Conservation (phyloP, 2,888 invertebrate species). For the Agrochola macilenta region DNA sequence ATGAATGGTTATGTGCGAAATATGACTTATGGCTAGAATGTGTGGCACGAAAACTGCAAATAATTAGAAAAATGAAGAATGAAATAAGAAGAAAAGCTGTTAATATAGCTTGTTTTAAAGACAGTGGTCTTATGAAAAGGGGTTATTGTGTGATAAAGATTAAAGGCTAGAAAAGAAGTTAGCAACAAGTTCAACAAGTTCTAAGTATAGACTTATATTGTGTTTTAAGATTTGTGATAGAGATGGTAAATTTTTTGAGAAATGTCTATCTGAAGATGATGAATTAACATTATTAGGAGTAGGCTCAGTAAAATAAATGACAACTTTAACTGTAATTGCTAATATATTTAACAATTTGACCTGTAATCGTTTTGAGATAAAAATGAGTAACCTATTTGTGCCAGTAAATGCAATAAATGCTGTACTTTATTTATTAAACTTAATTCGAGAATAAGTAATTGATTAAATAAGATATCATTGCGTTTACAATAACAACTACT, state of each 20-base stretch:
- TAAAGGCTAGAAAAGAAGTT: too few species aligned
- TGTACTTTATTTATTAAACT: not conserved
- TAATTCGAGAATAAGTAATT: not conserved
- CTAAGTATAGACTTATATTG: too few species aligned
- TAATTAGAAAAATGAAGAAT: not conserved
- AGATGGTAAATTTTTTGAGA: too few species aligned
- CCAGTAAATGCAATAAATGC: not conserved
- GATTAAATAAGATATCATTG: not conserved
- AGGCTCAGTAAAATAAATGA: not conserved
- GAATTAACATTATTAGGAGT: too few species aligned
- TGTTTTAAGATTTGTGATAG: too few species aligned
- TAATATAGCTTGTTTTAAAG: not conserved
- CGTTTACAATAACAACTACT: not conserved
- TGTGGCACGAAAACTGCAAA: too few species aligned
- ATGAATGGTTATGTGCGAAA: too few species aligned
- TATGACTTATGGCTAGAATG: too few species aligned
- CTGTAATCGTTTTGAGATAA: not conserved
- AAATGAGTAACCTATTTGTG: constrained; percentile 31
- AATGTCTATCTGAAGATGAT: not conserved
- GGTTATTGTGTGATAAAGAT: not conserved
- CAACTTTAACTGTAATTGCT: not conserved
- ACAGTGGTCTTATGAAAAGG: too few species aligned
- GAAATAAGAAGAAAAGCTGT: not conserved
- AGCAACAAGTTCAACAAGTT: not conserved
- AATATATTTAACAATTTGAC: not conserved